Percentiles rank a stretch among this genome's conserved stretches.
These are phyloP conservation scores for Recurvirostra avosetta DNA, from an alignment of 2,113 vertebrate genomes.

Conservation along the genomic window DNA sequence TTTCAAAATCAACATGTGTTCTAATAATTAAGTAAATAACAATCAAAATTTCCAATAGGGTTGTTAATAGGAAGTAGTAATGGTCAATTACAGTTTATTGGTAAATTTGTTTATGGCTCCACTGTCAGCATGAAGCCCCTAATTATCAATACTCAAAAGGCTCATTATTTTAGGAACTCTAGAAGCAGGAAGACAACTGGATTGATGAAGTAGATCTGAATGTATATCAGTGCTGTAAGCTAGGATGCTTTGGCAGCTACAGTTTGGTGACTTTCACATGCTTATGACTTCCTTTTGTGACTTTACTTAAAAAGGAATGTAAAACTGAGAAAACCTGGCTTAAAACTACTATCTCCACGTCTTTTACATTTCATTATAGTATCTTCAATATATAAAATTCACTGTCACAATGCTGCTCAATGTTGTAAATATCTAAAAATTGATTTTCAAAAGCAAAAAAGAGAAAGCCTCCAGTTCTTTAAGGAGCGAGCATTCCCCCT, in stretches of 20 bases:
- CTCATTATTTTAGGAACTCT: background rate
- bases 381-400: background rate
- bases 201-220: background rate
- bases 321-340: background rate
- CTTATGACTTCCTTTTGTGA: background rate
- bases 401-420: background rate
- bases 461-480: background rate
- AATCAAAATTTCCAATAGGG: background rate
- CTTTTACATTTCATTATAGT: background rate
- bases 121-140: background rate
- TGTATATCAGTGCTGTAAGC: background rate
- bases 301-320: background rate
- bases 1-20: background rate
- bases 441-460: background rate
- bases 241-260: background rate
- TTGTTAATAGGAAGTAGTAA: background rate
- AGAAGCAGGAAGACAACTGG: background rate
- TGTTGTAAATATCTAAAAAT: background rate
- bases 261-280: background rate
- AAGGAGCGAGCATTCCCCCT: background rate
- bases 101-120: background rate
- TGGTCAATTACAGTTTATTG: background rate
- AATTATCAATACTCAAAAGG: background rate
- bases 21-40: background rate
- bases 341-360: background rate